Evolutionary conservation across 1,140 invertebrate species (phyloP).

Genomic region (Rhizoglyphus robini): DNA sequence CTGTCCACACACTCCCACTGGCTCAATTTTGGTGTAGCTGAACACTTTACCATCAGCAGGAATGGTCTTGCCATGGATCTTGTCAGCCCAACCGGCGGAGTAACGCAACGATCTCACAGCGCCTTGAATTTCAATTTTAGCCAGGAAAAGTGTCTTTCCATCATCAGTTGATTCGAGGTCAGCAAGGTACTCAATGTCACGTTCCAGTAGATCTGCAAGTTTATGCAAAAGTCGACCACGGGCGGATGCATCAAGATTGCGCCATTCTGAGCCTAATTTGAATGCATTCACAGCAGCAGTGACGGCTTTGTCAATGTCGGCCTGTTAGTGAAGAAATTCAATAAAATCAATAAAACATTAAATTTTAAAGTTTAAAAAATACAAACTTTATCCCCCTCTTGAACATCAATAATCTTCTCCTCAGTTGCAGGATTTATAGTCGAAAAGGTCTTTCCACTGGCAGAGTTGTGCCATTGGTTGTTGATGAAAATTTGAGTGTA

Average conservation of each 20-base stretch:
- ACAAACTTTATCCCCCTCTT: conserved; percentile 31
- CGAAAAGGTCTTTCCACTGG: conserved; percentile 42
- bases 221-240: conserved; percentile 61
- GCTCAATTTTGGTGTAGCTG: conserved; percentile 55
- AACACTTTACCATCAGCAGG: conserved; percentile 55
- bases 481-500: conserved; percentile 77
- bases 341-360: neutral
- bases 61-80: too few relatives aligned
- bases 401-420: conserved; percentile 20
- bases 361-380: neutral
- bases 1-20: conserved; percentile 97
- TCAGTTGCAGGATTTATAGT: conserved; percentile 23
- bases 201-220: conserved; percentile 66
- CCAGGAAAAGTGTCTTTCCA: conserved; percentile 60
- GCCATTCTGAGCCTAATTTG: conserved; percentile 57
- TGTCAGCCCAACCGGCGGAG: conserved; percentile 80
- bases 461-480: conserved; percentile 87
- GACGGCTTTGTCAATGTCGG: conserved; percentile 68
- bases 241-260: conserved; percentile 74
- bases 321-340: conserved; percentile 36
- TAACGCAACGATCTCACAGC: conserved; percentile 54
- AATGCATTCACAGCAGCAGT: conserved; percentile 69
- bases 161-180: conserved; percentile 62
- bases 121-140: conserved; percentile 50
- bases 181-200: conserved; percentile 57